Conservation (phyloP, 2,888 invertebrate genomes). For the Drosophila emarginata region DNA sequence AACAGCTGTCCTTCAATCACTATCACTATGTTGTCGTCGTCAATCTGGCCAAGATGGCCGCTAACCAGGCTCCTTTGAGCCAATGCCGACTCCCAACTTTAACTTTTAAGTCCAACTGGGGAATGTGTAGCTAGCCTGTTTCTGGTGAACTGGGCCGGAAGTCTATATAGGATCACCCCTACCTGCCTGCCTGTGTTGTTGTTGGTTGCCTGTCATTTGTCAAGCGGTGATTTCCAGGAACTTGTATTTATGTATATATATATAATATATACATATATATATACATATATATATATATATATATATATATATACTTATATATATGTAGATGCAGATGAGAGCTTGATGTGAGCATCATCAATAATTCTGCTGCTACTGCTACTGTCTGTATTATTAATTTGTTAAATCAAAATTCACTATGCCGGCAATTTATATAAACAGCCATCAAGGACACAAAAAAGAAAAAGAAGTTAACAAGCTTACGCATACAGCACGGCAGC, state of each 20-base stretch:
- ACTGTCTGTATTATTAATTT: constrained; percentile 75
- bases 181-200: not conserved
- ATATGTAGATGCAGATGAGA: constrained; percentile 13
- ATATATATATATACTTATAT: constrained; percentile 26
- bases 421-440: constrained; percentile 77
- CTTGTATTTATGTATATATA: constrained; percentile 19
- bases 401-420: constrained; percentile 78
- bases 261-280: constrained; percentile 9
- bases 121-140: constrained; percentile 19
- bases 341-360: constrained; percentile 62
- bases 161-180: constrained; percentile 40
- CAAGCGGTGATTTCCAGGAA: constrained; percentile 64
- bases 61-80: constrained; percentile 45
- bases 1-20: constrained; percentile 79
- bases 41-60: constrained; percentile 72
- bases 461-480: constrained; percentile 33
- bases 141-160: constrained; percentile 74
- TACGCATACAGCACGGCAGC: constrained; percentile 66
- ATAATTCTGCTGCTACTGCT: constrained; percentile 70
- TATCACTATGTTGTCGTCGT: constrained; percentile 67
- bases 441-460: constrained; percentile 40
- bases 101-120: not conserved
- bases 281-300: constrained; percentile 7
- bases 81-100: constrained; percentile 49
- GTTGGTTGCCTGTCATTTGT: constrained; percentile 67